Evolutionary conservation across 2,113 vertebrate species (phyloP), one percentile per base, ranked within the genome.

Genomic region (Oriolus oriolus): DNA sequence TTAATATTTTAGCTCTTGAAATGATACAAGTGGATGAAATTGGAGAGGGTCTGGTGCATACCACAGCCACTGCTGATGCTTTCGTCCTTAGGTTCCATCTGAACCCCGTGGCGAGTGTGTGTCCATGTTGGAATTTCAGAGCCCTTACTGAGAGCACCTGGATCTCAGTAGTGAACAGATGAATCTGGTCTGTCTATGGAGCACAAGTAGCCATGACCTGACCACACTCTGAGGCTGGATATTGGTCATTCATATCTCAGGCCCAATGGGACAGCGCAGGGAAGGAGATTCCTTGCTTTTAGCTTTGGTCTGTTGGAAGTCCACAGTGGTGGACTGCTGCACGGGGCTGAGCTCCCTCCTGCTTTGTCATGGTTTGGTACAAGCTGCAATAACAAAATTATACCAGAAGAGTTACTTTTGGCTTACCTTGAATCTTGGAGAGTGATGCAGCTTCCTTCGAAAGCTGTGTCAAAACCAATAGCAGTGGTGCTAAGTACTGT

Each of bases 1-100:
- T 88, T 63, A 94, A 86, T 90, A 64, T 92, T 97, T 93, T 86
- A 94, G 52, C 35, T 75, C 60, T 86, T 94, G 90, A 91, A 92
- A 93, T 86, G 24, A 88, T 86, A 74, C 64, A 84, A 74, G 84
- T 44, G 76, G 41, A 54, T 86, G 89, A 92, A 90, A 88, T 56
- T 60, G 52, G 71, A 80, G 84, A 84, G 33, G 44, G 31, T 65
- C 53, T 35, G 59, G 76, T 68, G 31, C 31, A 4, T 63, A 52
- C 71, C 79, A 33, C 79, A 61, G 45, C 39, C 47, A 31, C 45
- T 11, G 10, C 18, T 73, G 45, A 22, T 89, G 87, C 49, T 35
- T 81, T 84, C 0, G 0, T 81, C 73, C 52, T 79, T 70, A 52
- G 47, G 49, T 79, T 89, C 70, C 59, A 4, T 42, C 37, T 87